Base-by-base conservation (phyloP, 1,140 invertebrate species). In the Maconellicoccus hirsutus region DNA sequence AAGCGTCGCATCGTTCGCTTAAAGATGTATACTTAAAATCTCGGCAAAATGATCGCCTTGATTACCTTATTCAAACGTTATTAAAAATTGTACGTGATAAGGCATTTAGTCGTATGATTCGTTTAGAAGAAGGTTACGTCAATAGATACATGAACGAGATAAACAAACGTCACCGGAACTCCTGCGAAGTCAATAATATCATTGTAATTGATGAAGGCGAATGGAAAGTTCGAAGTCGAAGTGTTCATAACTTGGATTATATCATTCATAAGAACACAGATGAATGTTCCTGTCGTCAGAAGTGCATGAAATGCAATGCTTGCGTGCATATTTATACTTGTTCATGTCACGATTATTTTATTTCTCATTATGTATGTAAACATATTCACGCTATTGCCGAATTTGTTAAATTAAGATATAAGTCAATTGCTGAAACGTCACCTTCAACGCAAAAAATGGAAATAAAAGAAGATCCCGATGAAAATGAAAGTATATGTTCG, bases 11-110 rank as follows among this genome's bases (percentile, higher is more conserved):
- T 25, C 66, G 59, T 16, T 39, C 29, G n/a, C 25, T 73, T 7
- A 73, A 73, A 70, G 42, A 73, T 23, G 22, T 29, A 26, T 73
- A 69, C 25, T 26, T 39, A 21, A 19, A 59, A 3, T 71, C 70
- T 16, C 52, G 71, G 26, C 63, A 73, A 29, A 27, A 33, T 6
- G 33, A 71, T 33, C 26, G 72, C 16, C 16, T 73, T 8, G 72
- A 73, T 63, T 69, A 69, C 19, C 23, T 21, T 0, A 70, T 70
- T 1, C 14, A 42, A 42, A 59, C 16, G 6, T 59, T 59, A 22
- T 16, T 59, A 6, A 59, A 59, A 16, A 59, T 16, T 16, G 6
- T 59, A 7, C 52, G 52, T 59, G 52, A 59, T 59, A 59, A 59
- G n/a, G 16, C 21, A 19, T 59, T 59, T 6, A 22, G 16, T 4